Conservation (phyloP, 35 echinoderm and acorn worm species). For the Hemicentrotus pulcherrimus region DNA sequence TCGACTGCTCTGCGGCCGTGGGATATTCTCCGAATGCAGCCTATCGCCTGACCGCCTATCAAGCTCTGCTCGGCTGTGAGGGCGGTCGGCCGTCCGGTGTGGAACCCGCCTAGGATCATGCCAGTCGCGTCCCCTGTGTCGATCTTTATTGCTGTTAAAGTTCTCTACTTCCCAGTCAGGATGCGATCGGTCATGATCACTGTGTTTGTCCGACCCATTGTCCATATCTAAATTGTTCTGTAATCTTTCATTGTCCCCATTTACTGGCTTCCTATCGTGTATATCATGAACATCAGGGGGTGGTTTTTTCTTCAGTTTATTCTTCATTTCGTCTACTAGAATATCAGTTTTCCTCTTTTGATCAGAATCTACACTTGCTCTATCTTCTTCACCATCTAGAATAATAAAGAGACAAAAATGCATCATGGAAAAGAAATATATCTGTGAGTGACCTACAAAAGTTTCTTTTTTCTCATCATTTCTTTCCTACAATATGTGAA, state of each 20-base stretch:
- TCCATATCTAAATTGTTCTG: constrained; percentile 24
- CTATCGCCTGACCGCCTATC: constrained; percentile 33
- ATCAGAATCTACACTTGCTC: constrained; percentile 35
- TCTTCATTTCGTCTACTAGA: constrained; percentile 45
- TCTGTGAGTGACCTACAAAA: not conserved
- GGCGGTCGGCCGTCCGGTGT: constrained; percentile 17
- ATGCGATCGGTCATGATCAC: not conserved
- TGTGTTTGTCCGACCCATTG: constrained; percentile 21
- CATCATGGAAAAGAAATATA: not conserved
- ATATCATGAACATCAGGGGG: constrained; percentile 7
- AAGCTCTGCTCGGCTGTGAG: constrained; percentile 43
- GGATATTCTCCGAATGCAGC: not conserved
- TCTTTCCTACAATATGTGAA: too few species aligned
- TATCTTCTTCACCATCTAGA: constrained; percentile 35
- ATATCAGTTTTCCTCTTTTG: constrained; percentile 48
- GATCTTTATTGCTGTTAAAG: constrained; percentile 42
- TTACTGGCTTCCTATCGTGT: not conserved
- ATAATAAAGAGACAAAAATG: not conserved
- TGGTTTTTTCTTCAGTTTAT: constrained; percentile 23
- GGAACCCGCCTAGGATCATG: constrained; percentile 8
- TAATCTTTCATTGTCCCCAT: constrained; percentile 34
- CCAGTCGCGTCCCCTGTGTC: constrained; percentile 5
- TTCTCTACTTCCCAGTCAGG: constrained; percentile 48
- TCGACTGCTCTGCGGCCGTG: constrained; percentile 15
- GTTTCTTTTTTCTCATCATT: not conserved